Evolutionary conservation across 1,140 invertebrate genomes (phyloP).

Genomic region (Drosophila quadrilineata): DNA sequence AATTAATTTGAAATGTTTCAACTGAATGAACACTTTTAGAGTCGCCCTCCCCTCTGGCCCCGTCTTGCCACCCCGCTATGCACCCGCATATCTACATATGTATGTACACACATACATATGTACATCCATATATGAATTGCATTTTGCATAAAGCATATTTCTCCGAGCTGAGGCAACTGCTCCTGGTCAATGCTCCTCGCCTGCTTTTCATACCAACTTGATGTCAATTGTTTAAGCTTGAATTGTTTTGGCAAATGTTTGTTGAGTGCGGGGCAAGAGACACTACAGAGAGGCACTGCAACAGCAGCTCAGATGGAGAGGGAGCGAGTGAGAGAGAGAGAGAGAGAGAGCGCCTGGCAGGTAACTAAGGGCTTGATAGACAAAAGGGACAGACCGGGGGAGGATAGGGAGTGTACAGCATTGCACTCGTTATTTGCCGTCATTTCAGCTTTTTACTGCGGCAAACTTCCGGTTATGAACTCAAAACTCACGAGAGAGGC

Average conservation of each 20-base stretch:
- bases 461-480: slow-evolving; percentile 75
- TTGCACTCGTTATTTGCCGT: slow-evolving; percentile 49
- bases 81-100: slow-evolving; percentile 45
- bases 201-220: too few species aligned
- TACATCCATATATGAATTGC: slow-evolving; percentile 13
- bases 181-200: slow-evolving; percentile 47
- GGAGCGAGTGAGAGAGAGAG: background rate
- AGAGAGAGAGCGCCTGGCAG: background rate
- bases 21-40: slow-evolving; percentile 45
- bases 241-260: slow-evolving; percentile 69
- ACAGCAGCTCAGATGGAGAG: too few species aligned
- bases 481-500: too few species aligned
- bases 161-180: background rate
- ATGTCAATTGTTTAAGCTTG: slow-evolving; percentile 72
- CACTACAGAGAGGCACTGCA: too few species aligned
- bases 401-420: slow-evolving; percentile 9
- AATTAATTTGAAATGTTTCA: slow-evolving; percentile 79
- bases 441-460: slow-evolving; percentile 19
- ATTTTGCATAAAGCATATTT: slow-evolving; percentile 58
- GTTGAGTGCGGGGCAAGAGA: slow-evolving; percentile 26
- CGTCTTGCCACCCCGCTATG: background rate
- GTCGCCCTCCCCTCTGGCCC: background rate
- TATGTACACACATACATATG: too few species aligned
- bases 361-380: too few species aligned
- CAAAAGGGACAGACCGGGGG: too few species aligned